phyloP scores from a whole-genome alignment of 2,113 vertebrate species.

The Salvelinus fontinalis region DNA sequence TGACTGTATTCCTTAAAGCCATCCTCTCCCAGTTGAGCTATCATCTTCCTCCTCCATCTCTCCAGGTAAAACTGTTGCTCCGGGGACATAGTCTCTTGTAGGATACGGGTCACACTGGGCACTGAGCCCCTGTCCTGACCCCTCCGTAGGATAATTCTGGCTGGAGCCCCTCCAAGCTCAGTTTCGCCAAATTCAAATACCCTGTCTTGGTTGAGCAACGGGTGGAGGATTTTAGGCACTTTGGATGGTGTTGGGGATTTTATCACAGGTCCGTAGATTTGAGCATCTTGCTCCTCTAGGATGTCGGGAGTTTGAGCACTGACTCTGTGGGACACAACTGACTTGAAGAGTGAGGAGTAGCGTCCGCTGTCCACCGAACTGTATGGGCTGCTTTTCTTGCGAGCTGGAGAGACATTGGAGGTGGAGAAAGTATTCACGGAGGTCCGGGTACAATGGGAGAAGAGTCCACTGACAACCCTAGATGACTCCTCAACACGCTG shows the following conservation, averaged over 20 bases:
- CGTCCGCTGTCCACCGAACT: conserved; percentile 80
- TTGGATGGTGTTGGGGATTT: conserved; percentile 60
- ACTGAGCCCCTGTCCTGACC: conserved; percentile 7
- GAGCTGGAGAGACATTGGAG: conserved; percentile 48
- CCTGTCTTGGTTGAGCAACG: conserved; percentile 74
- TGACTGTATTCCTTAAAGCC: conserved; percentile 86
- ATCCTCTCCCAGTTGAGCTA: conserved; percentile 85
- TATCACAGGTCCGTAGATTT: conserved; percentile 79
- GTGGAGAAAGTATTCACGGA: conserved; percentile 62
- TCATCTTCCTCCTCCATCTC: conserved; percentile 89
- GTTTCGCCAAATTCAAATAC: conserved; percentile 25
- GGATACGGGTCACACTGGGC: conserved; percentile 87
- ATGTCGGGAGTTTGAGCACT: conserved; percentile 78
- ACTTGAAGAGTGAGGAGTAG: conserved; percentile 82
- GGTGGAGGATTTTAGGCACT: conserved; percentile 66
- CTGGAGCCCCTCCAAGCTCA: conserved; percentile 49
- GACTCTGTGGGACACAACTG: conserved; percentile 76
- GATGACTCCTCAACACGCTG: conserved; percentile 33
- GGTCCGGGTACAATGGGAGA: conserved; percentile 44
- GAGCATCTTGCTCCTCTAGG: conserved; percentile 77
- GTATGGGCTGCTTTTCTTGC: conserved; percentile 80
- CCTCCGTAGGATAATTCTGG: conserved; percentile 73
- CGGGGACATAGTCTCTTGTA: conserved; percentile 85
- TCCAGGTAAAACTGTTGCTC: conserved; percentile 86
- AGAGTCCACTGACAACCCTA: conserved; percentile 27